These are phyloP conservation scores for Typhlichthys eigenmanni DNA, from an alignment of 2,797 vertebrate genomes.

Conservation along the genomic window DNA sequence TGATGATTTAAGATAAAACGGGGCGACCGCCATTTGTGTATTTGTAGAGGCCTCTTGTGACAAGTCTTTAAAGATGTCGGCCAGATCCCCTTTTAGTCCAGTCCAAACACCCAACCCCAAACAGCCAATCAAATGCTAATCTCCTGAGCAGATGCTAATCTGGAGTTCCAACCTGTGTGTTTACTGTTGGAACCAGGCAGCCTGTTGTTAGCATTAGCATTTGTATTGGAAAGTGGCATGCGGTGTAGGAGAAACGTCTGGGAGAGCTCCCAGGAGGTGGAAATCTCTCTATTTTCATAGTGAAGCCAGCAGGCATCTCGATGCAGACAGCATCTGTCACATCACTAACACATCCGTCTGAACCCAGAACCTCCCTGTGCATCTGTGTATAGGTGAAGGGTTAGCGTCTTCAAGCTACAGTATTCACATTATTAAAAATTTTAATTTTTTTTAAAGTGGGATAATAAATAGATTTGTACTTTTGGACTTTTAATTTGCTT, in stretches of 20 bases:
- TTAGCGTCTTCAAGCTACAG: too few relatives aligned
- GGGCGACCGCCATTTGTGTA: constrained; percentile 50
- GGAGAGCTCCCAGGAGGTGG: constrained; percentile 53
- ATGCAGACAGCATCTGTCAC: constrained; percentile 58
- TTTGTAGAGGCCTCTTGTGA: constrained; percentile 29
- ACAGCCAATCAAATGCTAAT: constrained; percentile 65
- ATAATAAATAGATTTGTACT: too few relatives aligned
- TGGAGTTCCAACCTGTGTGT: constrained; percentile 46
- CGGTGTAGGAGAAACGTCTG: constrained; percentile 56
- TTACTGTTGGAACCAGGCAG: constrained; percentile 46
- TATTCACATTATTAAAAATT: too few relatives aligned
- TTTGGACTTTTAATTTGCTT: too few relatives aligned
- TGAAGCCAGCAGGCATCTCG: constrained; percentile 46
- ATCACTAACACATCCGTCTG: constrained; percentile 50
- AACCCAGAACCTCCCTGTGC: constrained; percentile 57
- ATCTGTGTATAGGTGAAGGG: constrained; percentile 37
- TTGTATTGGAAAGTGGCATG: constrained; percentile 68
- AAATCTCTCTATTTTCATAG: constrained; percentile 44
- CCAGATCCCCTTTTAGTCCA: constrained; percentile 35
- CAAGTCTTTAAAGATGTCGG: constrained; percentile 5
- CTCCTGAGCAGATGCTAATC: constrained; percentile 56
- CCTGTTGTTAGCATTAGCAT: constrained; percentile 64
- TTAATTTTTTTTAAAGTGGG: too few relatives aligned
- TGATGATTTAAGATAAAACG: too few relatives aligned
- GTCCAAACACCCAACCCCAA: constrained; percentile 49